Evolutionary conservation across 2,113 vertebrate genomes (phyloP), one percentile per base, ranked within the genome.

Genomic region (Maccullochella peelii): DNA sequence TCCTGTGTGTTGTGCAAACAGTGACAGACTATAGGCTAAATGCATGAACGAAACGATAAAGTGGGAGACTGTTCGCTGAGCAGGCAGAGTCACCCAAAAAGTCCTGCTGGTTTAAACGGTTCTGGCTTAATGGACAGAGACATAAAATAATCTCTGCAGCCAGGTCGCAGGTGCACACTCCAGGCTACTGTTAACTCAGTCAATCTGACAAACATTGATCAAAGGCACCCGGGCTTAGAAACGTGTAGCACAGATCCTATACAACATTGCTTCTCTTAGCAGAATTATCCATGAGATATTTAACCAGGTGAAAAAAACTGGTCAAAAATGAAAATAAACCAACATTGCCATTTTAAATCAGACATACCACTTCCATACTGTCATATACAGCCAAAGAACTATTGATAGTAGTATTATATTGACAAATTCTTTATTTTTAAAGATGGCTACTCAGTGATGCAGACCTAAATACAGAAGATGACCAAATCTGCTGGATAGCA

Each of bases 121-220:
- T 75, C 79, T 58, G 84, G 84, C 66, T 93, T 91, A 90, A 92
- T 89, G 82, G 92, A 90, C 89, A 91, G 86, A 61, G 68, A 91
- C 89, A 63, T 38, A 78, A 81, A 91, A 89, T 88, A 83, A 93
- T 93, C 85, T 93, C 86, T 89, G 73, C 79, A 79, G 86, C 82
- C 88, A 86, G 86, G 91, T 90, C 74, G 57, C 93, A 94, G 91
- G 92, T 94, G 91, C 82, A 73, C 80, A 83, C 86, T 91, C 54
- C 70, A 81, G 91, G 92, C 86, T 74, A 91, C 84, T 85, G 83
- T 90, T 88, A 92, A 90, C 90, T 92, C 88, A 87, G 86, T 91
- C 88, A 88, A 70, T 91, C 83, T 87, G 88, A 90, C 80, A 83
- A 85, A 89, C 83, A 87, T 80, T 85, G 88, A 93, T 94, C 91